Evolutionary conservation across 2,113 vertebrate genomes (phyloP), one percentile per base, ranked within the genome.

Genomic region (Piliocolobus tephrosceles): DNA sequence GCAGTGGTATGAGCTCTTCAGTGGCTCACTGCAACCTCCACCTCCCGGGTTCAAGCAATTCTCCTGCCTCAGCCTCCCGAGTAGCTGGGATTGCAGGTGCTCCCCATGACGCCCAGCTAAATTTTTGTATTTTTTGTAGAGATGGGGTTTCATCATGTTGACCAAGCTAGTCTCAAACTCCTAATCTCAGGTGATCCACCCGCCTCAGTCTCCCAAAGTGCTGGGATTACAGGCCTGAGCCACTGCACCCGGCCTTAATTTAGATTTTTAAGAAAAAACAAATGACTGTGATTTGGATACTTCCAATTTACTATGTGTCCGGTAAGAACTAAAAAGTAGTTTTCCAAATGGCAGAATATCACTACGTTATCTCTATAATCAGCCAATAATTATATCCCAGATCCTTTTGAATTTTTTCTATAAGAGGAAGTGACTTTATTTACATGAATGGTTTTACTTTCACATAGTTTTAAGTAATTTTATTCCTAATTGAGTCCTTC

Each of bases 241-340:
- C 12, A 2, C 61, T 6, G 2, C 0, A 0, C 6, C 61, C 12
- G 0, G 13, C 27, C 61, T 8, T 6, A 50, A 91, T 68, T 68
- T 68, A 79, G 75, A 61, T 40, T 82, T 91, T 79, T 43, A 38
- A 79, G 18, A 93, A 68, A 38, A 72, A 30, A 20, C 25, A 35
- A 68, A 30, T 68, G 12, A 64, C 3, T 8, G 2, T 9, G 4
- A 9, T 80, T 52, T 45, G 23, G 52, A 18, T 32, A 14, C n/a
- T 6, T n/a, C 78, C 22, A 1, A 22, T 22, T 80, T 47, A 45
- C 32, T 30, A 22, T 16, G 3, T 70, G 4, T 66, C 35, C 25
- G 22, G 9, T 25, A 10, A 58, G 43, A 85, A 91, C 55, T 13
- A 18, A 35, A 80, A 55, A 18, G 2, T 9, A 27, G 40, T 52